Conservation (phyloP, 2,888 invertebrate genomes). For the Cephus spinipes region DNA sequence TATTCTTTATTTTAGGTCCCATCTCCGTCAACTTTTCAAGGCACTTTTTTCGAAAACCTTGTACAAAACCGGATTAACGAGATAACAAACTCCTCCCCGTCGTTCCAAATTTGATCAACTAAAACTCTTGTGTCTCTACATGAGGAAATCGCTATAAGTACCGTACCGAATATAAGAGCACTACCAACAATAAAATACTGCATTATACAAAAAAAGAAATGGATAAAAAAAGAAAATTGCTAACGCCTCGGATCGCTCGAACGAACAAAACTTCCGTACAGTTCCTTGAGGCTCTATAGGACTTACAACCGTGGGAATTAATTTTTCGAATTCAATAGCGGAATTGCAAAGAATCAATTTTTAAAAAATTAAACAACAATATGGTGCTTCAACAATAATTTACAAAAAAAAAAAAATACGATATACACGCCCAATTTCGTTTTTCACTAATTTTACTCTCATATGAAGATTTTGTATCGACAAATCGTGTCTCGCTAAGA, state of each 20-base stretch:
- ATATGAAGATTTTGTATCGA: no score
- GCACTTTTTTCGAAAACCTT: slow-evolving; percentile 31
- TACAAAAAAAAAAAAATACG: neutral
- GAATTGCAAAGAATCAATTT: neutral
- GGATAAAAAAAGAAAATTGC: slow-evolving; percentile 3
- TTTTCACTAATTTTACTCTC: neutral
- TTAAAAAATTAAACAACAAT: neutral
- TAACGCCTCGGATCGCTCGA: neutral
- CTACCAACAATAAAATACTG: slow-evolving; percentile 17
- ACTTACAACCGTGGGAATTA: neutral
- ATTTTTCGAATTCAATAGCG: neutral
- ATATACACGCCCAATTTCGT: neutral
- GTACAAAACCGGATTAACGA: slow-evolving; percentile 10
- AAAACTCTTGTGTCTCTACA: neutral
- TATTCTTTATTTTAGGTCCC: slow-evolving; percentile 49
- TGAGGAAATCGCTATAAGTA: slow-evolving; percentile 22
- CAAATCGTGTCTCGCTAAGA: neutral
- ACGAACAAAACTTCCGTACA: neutral
- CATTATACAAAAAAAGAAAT: slow-evolving; percentile 15
- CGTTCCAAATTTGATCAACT: slow-evolving; percentile 17
- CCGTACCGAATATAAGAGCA: neutral
- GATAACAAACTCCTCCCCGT: slow-evolving; percentile 9
- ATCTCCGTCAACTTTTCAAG: slow-evolving; percentile 39
- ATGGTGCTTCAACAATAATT: neutral
- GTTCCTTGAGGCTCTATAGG: neutral